phyloP scores from a whole-genome alignment of 1,140 invertebrate species.

The Eriosoma lanigerum region DNA sequence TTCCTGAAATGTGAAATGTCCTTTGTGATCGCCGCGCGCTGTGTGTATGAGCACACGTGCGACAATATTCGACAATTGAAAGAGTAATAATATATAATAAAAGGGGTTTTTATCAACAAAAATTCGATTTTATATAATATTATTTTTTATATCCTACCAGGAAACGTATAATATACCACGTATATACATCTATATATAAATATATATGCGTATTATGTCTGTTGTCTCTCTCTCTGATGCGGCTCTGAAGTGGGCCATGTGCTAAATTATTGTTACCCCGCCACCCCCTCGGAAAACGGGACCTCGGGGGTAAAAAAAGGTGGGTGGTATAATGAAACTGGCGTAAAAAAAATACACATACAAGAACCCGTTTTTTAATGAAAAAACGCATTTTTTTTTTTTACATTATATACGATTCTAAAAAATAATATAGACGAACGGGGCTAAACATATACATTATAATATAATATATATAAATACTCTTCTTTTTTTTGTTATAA shows the following conservation, averaged over 20 bases:
- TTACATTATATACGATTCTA: constrained; percentile 19
- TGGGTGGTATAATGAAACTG: constrained; percentile 23
- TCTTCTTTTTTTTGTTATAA: constrained; percentile 38
- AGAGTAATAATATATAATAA: constrained; percentile 38
- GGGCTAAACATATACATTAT: not conserved
- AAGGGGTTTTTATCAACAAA: constrained; percentile 48
- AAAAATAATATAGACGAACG: constrained; percentile 47
- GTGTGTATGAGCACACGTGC: constrained; percentile 4
- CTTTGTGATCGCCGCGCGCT: constrained; percentile 28
- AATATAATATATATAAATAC: too few species aligned
- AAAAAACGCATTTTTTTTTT: constrained; percentile 25
- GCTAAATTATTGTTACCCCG: constrained; percentile 32
- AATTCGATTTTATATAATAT: not conserved
- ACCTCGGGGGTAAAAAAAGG: constrained; percentile 42
- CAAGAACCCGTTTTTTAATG: constrained; percentile 42
- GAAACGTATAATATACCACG: constrained; percentile 48
- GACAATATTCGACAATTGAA: constrained; percentile 31
- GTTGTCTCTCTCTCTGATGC: constrained; percentile 51
- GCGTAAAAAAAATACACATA: not conserved
- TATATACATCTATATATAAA: too few species aligned
- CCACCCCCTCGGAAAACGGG: not conserved
- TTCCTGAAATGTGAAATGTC: constrained; percentile 47
- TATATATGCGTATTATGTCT: constrained; percentile 25
- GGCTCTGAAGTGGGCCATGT: constrained; percentile 50
- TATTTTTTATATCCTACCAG: constrained; percentile 3